phyloP scores from a whole-genome alignment of 2,888 invertebrate genomes.

The Cantharis rustica region DNA sequence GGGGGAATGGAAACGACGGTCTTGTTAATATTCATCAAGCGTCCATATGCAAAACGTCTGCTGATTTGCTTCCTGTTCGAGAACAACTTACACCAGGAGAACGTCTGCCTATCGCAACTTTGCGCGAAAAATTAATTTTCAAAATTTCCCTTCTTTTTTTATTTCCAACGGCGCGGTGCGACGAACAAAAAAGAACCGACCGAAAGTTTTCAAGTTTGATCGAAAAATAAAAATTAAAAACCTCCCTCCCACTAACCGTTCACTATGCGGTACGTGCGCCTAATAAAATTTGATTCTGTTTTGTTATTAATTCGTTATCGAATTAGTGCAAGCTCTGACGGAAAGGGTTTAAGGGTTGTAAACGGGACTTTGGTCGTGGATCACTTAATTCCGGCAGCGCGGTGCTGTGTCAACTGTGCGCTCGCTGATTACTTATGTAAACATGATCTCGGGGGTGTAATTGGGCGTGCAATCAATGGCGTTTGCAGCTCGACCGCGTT shows the following conservation, averaged over 20 bases:
- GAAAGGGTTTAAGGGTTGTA: conserved; percentile 36
- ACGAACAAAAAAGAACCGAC: background rate
- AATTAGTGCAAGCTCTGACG: conserved; percentile 21
- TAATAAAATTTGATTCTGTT: background rate
- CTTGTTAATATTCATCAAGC: conserved; percentile 55
- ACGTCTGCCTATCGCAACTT: conserved; percentile 34
- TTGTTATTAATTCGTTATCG: background rate
- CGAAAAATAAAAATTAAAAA: background rate
- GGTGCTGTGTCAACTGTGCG: conserved; percentile 53
- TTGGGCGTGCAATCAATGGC: conserved; percentile 58
- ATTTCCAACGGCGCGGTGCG: background rate
- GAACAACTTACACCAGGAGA: conserved; percentile 47
- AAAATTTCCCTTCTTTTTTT: background rate
- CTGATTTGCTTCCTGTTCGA: conserved; percentile 53
- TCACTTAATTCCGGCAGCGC: conserved; percentile 56
- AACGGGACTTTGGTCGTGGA: conserved; percentile 43
- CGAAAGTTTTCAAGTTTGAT: background rate
- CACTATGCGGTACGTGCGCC: background rate
- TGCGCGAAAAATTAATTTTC: background rate
- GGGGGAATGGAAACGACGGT: conserved; percentile 31
- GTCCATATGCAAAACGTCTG: conserved; percentile 57
- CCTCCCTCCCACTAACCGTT: background rate
- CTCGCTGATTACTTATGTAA: conserved; percentile 58
- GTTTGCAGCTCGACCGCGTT: conserved; percentile 52
- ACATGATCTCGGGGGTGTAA: conserved; percentile 58